Evolutionary conservation across 2,797 vertebrate species (phyloP).

Genomic region (Oreortyx pictus): DNA sequence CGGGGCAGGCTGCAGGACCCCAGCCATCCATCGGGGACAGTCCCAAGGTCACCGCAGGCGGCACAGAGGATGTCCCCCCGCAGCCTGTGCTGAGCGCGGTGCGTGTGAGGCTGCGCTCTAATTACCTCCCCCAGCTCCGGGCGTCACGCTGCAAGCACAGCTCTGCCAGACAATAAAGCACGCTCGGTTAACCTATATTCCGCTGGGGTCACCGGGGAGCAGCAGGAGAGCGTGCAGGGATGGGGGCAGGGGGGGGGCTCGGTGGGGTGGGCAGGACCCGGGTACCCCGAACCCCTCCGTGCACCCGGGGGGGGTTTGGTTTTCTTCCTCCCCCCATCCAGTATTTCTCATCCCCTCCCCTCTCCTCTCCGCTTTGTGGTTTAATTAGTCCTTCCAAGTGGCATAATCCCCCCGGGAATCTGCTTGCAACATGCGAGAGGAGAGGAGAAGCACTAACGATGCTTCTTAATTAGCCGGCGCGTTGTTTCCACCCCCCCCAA

Average conservation of each 20-base stretch:
- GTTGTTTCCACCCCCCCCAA: not conserved
- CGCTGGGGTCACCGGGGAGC: not conserved
- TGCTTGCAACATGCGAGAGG: conserved; percentile 54
- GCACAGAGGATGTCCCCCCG: not conserved
- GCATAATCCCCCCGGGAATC: conserved; percentile 63
- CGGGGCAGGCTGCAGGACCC: no score
- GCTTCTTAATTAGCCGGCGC: conserved; percentile 72
- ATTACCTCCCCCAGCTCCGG: conserved; percentile 8
- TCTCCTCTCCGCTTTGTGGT: conserved; percentile 48
- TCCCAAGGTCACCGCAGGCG: not conserved
- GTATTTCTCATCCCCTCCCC: conserved; percentile 32
- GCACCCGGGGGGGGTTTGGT: not conserved
- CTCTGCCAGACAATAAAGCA: conserved; percentile 40
- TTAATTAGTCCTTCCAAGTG: conserved; percentile 78
- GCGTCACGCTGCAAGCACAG: not conserved
- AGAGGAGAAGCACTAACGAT: conserved; percentile 64
- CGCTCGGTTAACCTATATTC: not conserved
- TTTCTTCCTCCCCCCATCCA: not conserved
- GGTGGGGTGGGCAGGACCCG: not conserved
- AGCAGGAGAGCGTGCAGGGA: not conserved
- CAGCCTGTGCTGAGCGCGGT: not conserved
- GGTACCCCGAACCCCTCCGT: not conserved
- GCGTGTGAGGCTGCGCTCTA: conserved; percentile 33
- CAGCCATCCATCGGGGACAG: accelerated
- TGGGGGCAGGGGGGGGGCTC: not conserved